Evolutionary conservation across 2,888 invertebrate genomes (phyloP), one percentile per base, ranked within the genome.

Genomic region (Merodon equestris): DNA sequence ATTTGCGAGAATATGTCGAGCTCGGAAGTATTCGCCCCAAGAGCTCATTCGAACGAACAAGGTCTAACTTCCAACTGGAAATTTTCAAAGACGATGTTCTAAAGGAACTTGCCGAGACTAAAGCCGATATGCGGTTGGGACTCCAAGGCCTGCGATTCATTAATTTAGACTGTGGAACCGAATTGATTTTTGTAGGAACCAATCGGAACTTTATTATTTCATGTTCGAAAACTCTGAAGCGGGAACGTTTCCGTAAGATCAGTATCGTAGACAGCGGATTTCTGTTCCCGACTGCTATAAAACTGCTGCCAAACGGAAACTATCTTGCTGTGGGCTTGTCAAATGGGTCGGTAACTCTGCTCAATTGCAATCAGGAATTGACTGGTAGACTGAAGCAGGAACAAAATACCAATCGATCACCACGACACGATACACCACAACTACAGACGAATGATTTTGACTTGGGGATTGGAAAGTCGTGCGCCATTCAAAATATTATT

Each of bases 401-500:
- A 5, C 56, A 72, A 9, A 68, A 36, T 12, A 2, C 14, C 1
- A 27, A 47, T 1, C 38, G 19, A 12, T 7, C 2, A 1, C 60
- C 7, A 9, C 38, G 71, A 0, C 12, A 40, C 9, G 61, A 10
- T 0, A 50, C 48, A 27, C n/a, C 50, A 3, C 48, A 47, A 13
- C 18, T 17, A 0, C 44, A 19, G 9, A 9, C 44, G 9, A 56
- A 53, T 42, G 71, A 51, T 27, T 48, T 79, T 13, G 83, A 83
- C 44, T 36, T 81, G 2, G 84, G 86, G 13, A 85, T 84, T 3
- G 87, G 87, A 14, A 89, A 89, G 83, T 88, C 89, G 0, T 89
- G 89, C 81, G 86, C 88, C 45, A 88, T 89, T 73, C 89, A 89
- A 79, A 89, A 89, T 68, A 87, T 89, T 9, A 86, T 89, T 51